A percentile compares a stretch with the other conserved stretches of the same genome.
phyloP scores from a whole-genome alignment of 2,888 invertebrate species.

The Zaprionus bogoriensis region DNA sequence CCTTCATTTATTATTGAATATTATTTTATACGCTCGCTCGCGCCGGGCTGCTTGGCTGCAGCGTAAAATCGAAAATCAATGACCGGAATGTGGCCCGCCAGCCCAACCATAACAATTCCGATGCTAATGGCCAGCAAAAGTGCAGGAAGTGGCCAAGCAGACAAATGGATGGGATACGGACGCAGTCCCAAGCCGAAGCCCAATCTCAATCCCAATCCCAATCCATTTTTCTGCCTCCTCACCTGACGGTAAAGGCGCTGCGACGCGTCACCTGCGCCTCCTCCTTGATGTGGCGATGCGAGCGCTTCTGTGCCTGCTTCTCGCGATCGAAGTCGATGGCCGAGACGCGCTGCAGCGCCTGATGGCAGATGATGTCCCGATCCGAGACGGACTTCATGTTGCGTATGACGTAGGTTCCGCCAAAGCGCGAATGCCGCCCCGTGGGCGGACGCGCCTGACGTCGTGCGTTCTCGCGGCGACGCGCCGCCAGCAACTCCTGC shows the following conservation, averaged over 20 bases:
- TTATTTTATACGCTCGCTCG: conserved; percentile 74
- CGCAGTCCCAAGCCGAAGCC: no score
- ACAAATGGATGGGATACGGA: conserved; percentile 66
- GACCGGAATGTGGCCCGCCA: conserved; percentile 63
- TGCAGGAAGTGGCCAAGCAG: conserved; percentile 65
- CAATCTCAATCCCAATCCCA: not conserved
- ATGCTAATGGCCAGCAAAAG: conserved; percentile 71
- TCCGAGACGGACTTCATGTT: conserved; percentile 97
- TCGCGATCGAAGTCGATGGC: conserved; percentile 90
- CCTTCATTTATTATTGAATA: conserved; percentile 78
- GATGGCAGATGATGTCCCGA: conserved; percentile 94
- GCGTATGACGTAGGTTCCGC: conserved; percentile 95
- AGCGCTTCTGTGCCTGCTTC: conserved; percentile 91
- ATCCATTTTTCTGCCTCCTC: conserved; percentile 31
- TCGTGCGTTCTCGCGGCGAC: conserved; percentile 87
- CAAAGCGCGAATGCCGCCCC: conserved; percentile 93
- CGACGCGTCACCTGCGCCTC: conserved; percentile 87
- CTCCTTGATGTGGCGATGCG: conserved; percentile 87
- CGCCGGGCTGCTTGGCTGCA: conserved; percentile 33
- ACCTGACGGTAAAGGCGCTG: conserved; percentile 93
- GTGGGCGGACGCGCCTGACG: conserved; percentile 76
- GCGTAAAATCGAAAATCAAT: conserved; percentile 77
- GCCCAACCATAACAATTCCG: conserved; percentile 67
- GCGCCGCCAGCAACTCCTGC: conserved; percentile 88
- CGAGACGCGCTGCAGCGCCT: conserved; percentile 90